Conservation (phyloP, 2,113 vertebrate species). For the Anthoscopus minutus region DNA sequence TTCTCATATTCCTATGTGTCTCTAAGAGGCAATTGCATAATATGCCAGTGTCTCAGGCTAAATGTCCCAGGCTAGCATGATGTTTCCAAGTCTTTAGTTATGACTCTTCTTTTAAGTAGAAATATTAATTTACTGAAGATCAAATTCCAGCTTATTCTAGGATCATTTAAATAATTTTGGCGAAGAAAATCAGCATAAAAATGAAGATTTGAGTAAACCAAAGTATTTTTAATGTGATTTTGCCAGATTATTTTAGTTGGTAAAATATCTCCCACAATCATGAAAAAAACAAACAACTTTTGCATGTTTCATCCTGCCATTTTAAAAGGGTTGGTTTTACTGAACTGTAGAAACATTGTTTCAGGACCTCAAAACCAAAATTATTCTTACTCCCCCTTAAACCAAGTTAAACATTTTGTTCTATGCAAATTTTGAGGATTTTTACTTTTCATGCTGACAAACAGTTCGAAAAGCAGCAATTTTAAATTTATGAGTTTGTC, state of each 20-base stretch:
- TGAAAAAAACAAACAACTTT: not conserved
- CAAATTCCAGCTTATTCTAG: not conserved
- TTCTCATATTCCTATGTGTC: not conserved
- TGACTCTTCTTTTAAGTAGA: not conserved
- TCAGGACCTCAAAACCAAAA: not conserved
- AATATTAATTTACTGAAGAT: not conserved
- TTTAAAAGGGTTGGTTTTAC: not conserved
- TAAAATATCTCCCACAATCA: not conserved
- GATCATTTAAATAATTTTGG: not conserved
- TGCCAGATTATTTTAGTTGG: not conserved
- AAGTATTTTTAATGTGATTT: not conserved
- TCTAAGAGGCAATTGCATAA: not conserved
- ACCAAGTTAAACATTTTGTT: not conserved
- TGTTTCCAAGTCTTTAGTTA: not conserved
- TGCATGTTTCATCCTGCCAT: not conserved
- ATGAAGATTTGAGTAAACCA: not conserved
- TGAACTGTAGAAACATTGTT: not conserved
- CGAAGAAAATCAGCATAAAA: not conserved
- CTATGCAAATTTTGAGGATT: not conserved
- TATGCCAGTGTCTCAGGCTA: not conserved
- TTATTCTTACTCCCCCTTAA: not conserved
- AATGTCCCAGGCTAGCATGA: not conserved
- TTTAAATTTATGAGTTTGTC: not conserved
- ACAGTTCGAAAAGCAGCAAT: not conserved
- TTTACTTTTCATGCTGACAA: not conserved